These are phyloP conservation scores for Colaptes auratus DNA, from an alignment of 2,113 vertebrate genomes.

Conservation along the genomic window DNA sequence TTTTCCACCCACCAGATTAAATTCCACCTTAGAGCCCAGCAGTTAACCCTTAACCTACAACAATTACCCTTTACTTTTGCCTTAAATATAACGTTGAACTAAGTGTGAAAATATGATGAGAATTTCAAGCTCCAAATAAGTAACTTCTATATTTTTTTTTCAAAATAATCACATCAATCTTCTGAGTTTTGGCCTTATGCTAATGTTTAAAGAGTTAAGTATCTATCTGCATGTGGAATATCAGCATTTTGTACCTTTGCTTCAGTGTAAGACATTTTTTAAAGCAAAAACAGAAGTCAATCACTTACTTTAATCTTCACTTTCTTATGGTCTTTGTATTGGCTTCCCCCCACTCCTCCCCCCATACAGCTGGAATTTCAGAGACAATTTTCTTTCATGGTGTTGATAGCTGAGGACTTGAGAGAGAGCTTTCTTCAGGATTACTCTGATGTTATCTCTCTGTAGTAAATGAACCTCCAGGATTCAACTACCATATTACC, in stretches of 20 bases:
- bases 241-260: neutral
- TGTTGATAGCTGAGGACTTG: neutral
- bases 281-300: neutral
- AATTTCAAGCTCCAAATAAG: neutral
- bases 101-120: neutral
- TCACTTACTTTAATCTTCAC: neutral
- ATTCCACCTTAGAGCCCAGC: no score
- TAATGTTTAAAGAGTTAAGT: neutral
- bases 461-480: neutral
- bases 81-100: neutral
- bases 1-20: no score
- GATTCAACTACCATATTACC: neutral
- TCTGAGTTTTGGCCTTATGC: neutral
- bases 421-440: neutral
- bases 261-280: neutral
- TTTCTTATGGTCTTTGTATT: neutral
- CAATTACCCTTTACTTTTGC: neutral
- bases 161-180: neutral
- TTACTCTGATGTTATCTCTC: neutral
- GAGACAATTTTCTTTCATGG: neutral
- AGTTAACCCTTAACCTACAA: no score
- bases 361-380: neutral
- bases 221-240: neutral
- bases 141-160: neutral
- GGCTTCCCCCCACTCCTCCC: no score